phyloP scores from a whole-genome alignment of 2,113 vertebrate species.

The Chaetorhynchus papuensis region DNA sequence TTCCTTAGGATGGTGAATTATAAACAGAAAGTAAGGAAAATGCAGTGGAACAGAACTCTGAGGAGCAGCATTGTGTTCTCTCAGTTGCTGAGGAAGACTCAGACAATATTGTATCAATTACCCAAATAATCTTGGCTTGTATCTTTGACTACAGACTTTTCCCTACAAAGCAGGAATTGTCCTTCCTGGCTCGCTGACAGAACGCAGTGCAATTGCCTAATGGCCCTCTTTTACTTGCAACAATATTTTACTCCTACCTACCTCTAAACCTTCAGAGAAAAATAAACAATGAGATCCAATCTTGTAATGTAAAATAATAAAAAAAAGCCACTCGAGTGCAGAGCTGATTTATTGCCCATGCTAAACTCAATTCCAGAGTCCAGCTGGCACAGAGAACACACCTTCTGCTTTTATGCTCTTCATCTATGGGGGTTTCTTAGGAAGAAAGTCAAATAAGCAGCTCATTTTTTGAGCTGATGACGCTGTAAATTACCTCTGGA shows the following conservation, averaged over 20 bases:
- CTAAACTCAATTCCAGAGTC: constrained; percentile 4
- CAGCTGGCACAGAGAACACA: background rate
- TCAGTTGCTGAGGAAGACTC: background rate
- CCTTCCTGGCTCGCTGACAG: background rate
- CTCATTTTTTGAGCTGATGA: background rate
- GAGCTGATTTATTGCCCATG: constrained; percentile 32
- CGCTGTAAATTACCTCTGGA: background rate
- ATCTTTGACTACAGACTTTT: background rate
- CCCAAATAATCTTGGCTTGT: constrained; percentile 20
- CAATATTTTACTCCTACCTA: constrained; percentile 59
- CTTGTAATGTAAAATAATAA: constrained; percentile 58
- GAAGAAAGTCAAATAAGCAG: background rate
- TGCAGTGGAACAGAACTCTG: background rate
- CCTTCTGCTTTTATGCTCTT: background rate
- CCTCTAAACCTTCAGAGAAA: constrained; percentile 61
- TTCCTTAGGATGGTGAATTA: constrained; percentile 20
- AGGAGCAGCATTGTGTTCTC: background rate
- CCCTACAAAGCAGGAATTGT: constrained; percentile 1
- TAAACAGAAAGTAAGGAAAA: constrained; percentile 1
- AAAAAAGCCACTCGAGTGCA: background rate
- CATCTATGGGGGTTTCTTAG: background rate
- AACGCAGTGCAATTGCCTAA: constrained; percentile 55
- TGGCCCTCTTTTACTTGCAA: constrained; percentile 33
- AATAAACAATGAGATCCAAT: constrained; percentile 66
- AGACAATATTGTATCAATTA: background rate